Conservation (phyloP, 2,113 vertebrate species). For the Eurystomus gularis region DNA sequence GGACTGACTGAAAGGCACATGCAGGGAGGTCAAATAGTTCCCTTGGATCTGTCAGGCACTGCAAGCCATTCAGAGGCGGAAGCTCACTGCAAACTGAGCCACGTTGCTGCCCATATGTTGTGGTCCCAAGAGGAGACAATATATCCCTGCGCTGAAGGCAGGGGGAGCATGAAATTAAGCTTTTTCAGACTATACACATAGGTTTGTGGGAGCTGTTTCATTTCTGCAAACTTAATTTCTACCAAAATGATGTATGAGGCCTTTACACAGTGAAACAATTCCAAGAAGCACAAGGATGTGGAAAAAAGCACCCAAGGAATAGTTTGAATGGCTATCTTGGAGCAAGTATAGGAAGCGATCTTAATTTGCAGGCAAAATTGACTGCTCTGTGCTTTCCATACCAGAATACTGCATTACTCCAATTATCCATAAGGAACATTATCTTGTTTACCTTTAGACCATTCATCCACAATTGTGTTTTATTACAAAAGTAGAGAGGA, state of each 20-base stretch:
- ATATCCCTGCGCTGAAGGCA: background rate
- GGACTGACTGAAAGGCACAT: background rate
- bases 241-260: background rate
- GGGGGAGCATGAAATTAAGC: background rate
- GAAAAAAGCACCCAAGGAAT: background rate
- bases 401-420: background rate
- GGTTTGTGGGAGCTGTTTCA: background rate
- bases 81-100: background rate
- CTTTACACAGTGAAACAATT: background rate
- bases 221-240: background rate
- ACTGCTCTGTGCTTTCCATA: background rate
- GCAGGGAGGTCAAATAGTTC: background rate
- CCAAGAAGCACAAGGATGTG: background rate
- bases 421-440: background rate
- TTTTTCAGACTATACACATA: background rate
- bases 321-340: background rate
- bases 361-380: background rate
- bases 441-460: background rate
- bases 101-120: background rate
- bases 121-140: background rate
- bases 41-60: background rate
- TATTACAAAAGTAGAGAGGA: background rate
- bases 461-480: background rate
- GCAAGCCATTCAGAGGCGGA: background rate
- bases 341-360: background rate